Base-by-base conservation (phyloP, 2,888 invertebrate genomes). In the Lamellibrachia satsuma region DNA sequence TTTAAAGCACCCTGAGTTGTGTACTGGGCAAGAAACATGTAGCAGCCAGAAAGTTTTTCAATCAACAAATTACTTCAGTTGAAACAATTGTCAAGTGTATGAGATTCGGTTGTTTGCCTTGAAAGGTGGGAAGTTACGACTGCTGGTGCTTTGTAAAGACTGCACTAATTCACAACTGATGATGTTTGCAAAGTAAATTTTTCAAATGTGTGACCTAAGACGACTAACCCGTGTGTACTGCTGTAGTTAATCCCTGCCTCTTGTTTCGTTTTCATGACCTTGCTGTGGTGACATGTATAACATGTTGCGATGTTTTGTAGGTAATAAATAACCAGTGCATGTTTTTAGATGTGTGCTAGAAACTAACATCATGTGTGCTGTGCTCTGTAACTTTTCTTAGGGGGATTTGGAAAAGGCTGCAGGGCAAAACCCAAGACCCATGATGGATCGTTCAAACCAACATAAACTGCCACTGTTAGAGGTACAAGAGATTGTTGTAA, bases 381-480 rank as follows among this genome's bases (percentile, higher is more conserved):
- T 91, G 52, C 52, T 91, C 52, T 22, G 90, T n/a, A 91, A 91
- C 91, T 15, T 91, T 91, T 91, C 51, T 39, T 27, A 97, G 97
- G 97, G 98, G 0, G 98, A 98, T 95, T 97, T 97, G 55, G 98
- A 98, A 95, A 97, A 97, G 92, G 97, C 97, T 11, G 97, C 97
- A 92, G 98, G 98, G 0, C 97, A 97, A 92, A 97, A 96, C 39
- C 98, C 98, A 0, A 97, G 98, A 91, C 97, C 98, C 0, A 98
- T 98, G 98, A 98, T 98, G 98, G 98, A 98, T 95, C 96, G 98
- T 93, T 97, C 97, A 92, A 97, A 98, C 95, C 97, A 98, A 0
- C 97, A 98, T 93, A 97, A 98, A 95, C 97, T 98, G 95, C 98
- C 98, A 0, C 97, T 97, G 4, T 97, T 98, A 93, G 98, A 98